A percentile compares a stretch with the other conserved stretches of the same genome.
Conservation (phyloP, 2,888 invertebrate species). For the Rhaphigaster nebulosa region DNA sequence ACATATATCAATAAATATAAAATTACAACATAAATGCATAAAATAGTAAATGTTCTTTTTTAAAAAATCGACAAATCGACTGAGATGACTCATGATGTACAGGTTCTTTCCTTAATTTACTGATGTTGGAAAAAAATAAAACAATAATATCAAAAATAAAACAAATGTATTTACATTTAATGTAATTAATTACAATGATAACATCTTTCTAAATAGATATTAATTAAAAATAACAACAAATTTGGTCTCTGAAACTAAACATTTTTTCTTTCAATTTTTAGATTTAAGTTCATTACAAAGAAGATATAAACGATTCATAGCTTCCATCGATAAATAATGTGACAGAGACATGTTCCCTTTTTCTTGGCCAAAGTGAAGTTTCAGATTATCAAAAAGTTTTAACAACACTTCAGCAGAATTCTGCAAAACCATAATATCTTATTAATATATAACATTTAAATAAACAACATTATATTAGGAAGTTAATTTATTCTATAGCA, state of each 20-base stretch:
- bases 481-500: background rate
- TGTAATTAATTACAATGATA: conserved; percentile 6
- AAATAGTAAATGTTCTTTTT: no score
- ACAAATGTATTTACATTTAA: background rate
- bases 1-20: no score
- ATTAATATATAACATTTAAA: background rate
- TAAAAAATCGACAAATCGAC: no score
- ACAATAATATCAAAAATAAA: background rate
- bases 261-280: background rate
- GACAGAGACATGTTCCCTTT: background rate
- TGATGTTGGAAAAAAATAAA: background rate
- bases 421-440: background rate
- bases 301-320: conserved; percentile 43
- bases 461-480: background rate
- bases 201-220: background rate
- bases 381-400: conserved; percentile 11
- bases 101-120: no score
- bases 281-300: conserved; percentile 35
- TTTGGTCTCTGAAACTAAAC: background rate
- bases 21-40: no score
- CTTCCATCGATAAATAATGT: conserved; percentile 36
- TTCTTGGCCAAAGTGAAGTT: conserved; percentile 15
- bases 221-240: background rate
- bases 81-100: no score
- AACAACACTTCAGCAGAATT: background rate